Evolutionary conservation across 2,888 invertebrate species (phyloP).

Genomic region (Pristionchus arcanus): DNA sequence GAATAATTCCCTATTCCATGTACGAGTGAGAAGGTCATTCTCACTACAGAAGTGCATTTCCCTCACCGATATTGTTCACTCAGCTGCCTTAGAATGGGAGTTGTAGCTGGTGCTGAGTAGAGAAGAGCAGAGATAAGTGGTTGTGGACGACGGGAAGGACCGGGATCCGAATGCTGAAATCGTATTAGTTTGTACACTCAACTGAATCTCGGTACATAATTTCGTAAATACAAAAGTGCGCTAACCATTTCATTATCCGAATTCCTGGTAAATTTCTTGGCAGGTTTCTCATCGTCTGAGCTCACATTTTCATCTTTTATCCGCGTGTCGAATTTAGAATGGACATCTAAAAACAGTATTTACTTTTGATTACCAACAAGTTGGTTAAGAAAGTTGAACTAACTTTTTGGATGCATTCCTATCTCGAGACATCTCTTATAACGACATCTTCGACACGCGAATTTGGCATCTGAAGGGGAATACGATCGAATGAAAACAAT

Average conservation of each 20-base stretch:
- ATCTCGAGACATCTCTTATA: conserved; percentile 48
- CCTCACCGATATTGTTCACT: conserved; percentile 17
- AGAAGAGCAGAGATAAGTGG: conserved; percentile 1
- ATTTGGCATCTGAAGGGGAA: conserved; percentile 18
- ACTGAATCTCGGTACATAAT: background rate
- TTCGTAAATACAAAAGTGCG: background rate
- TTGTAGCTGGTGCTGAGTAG: conserved; percentile 6
- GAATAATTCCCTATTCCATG: background rate
- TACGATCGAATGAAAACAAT: background rate
- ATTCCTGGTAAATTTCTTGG: background rate
- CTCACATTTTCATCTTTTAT: background rate
- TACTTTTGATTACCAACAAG: background rate
- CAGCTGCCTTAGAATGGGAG: conserved; percentile 6
- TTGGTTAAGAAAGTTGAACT: background rate
- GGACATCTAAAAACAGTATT: conserved; percentile 14
- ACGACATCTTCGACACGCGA: conserved; percentile 37
- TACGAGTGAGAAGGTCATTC: background rate
- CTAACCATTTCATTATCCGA: conserved; percentile 35
- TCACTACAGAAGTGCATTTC: background rate
- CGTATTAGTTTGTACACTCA: background rate
- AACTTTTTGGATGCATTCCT: conserved; percentile 44
- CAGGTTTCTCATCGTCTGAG: conserved; percentile 35
- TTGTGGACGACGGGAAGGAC: conserved; percentile 10
- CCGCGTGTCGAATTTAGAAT: conserved; percentile 35
- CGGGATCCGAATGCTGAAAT: background rate